These are phyloP conservation scores for Eumerus sabulonum DNA, from an alignment of 2,888 invertebrate genomes.

Conservation along the genomic window DNA sequence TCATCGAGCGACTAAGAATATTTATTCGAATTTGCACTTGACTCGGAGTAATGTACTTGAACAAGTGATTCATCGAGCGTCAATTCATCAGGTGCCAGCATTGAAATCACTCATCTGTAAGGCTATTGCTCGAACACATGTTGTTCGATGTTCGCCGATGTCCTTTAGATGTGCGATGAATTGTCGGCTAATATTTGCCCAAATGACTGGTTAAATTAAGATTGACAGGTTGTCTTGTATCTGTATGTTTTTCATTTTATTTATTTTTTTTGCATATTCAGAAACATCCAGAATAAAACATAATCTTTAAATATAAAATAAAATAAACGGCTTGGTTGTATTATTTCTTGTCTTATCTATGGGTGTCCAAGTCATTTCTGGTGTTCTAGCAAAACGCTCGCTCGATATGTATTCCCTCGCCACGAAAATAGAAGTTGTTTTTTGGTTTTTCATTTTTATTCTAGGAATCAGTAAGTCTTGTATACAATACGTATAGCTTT, in stretches of 20 bases:
- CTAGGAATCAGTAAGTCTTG: slow-evolving; percentile 20
- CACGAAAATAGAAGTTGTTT: slow-evolving; percentile 48
- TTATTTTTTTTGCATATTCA: background rate
- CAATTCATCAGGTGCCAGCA: slow-evolving; percentile 25
- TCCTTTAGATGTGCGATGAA: too few relatives aligned
- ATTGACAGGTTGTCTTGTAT: slow-evolving; percentile 36
- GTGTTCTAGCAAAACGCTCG: slow-evolving; percentile 8
- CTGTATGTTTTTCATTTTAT: slow-evolving; percentile 16
- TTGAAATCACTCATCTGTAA: background rate
- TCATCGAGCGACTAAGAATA: slow-evolving; percentile 42
- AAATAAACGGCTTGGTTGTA: slow-evolving; percentile 19
- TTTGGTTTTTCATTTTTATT: slow-evolving; percentile 1
- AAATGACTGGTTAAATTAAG: slow-evolving; percentile 37
- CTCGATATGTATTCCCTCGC: slow-evolving; percentile 44
- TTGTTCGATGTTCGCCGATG: too few relatives aligned
- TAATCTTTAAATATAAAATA: slow-evolving; percentile 11
- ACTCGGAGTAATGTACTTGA: background rate
- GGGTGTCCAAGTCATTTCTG: too few relatives aligned
- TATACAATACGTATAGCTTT: slow-evolving; percentile 17
- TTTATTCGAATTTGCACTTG: slow-evolving; percentile 53
- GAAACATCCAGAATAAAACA: background rate
- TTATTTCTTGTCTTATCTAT: slow-evolving; percentile 33
- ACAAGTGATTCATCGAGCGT: slow-evolving; percentile 45
- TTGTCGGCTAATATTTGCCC: background rate
- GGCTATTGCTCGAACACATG: slow-evolving; percentile 12